These are phyloP conservation scores for Centropus bengalensis DNA, from an alignment of 2,113 vertebrate species.

Conservation along the genomic window DNA sequence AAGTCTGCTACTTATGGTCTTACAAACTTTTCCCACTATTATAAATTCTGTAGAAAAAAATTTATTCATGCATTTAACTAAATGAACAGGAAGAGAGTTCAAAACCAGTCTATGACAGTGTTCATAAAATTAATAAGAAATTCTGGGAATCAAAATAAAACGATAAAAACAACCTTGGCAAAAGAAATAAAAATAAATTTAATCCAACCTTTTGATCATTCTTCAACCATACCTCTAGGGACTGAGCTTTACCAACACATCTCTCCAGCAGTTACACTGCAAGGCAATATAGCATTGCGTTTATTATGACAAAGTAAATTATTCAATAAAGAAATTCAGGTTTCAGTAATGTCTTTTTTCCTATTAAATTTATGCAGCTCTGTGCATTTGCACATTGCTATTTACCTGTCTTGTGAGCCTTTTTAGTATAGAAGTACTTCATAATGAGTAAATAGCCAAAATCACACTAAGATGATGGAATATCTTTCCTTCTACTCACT, in stretches of 20 bases:
- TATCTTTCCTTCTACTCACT: neutral
- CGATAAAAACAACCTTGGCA: neutral
- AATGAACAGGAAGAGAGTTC: slow-evolving; percentile 7
- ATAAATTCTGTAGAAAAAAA: neutral
- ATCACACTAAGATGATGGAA: neutral
- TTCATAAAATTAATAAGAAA: slow-evolving; percentile 39
- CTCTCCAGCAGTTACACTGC: slow-evolving; percentile 18
- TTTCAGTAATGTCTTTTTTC: slow-evolving; percentile 41
- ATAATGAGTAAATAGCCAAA: slow-evolving; percentile 26
- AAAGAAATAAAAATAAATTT: neutral
- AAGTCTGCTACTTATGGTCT: neutral
- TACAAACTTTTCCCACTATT: neutral
- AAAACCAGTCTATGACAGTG: neutral
- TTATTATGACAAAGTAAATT: slow-evolving; percentile 66
- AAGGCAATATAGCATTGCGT: slow-evolving; percentile 21
- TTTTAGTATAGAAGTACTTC: neutral
- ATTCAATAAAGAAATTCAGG: slow-evolving; percentile 60
- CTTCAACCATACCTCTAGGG: slow-evolving; percentile 8
- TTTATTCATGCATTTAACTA: slow-evolving; percentile 7
- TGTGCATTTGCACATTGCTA: neutral
- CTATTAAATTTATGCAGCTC: slow-evolving; percentile 21
- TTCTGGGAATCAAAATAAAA: neutral
- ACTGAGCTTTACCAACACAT: slow-evolving; percentile 12
- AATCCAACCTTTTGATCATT: slow-evolving; percentile 62
- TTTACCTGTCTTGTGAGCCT: neutral